These are phyloP conservation scores for Craterocephalus amniculus DNA, from an alignment of 2,797 vertebrate genomes.

Conservation along the genomic window DNA sequence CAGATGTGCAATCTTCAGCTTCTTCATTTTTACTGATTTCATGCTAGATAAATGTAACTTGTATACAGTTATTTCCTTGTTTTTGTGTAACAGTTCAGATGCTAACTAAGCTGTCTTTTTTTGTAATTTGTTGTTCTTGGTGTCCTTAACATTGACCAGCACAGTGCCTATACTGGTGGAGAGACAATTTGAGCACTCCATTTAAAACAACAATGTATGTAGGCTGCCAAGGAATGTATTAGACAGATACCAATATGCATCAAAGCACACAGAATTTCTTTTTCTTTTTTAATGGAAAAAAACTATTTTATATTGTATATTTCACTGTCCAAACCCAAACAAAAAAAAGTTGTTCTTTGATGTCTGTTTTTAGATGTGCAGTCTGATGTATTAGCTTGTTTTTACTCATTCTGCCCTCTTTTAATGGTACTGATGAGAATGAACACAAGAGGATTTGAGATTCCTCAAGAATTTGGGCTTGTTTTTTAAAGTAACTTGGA, in stretches of 20 bases:
- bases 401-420: constrained; percentile 18
- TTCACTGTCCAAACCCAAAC: constrained; percentile 46
- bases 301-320: constrained; percentile 27
- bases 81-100: constrained; percentile 44
- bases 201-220: constrained; percentile 55
- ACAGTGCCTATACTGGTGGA: constrained; percentile 74
- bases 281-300: constrained; percentile 37
- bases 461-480: constrained; percentile 16
- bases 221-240: constrained; percentile 68
- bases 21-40: constrained; percentile 46
- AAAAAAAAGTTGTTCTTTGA: constrained; percentile 47
- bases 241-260: constrained; percentile 47
- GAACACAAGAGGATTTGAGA: constrained; percentile 21
- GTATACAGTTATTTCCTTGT: constrained; percentile 36
- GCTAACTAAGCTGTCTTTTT: constrained; percentile 45
- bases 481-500: constrained; percentile 40
- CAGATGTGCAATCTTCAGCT: constrained; percentile 53
- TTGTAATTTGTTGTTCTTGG: constrained; percentile 34
- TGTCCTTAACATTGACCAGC: constrained; percentile 71
- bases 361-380: constrained; percentile 52
- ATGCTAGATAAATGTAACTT: constrained; percentile 40
- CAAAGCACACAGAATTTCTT: constrained; percentile 48
- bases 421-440: constrained; percentile 8
- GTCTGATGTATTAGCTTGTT: constrained; percentile 40
- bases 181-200: constrained; percentile 69